A percentile compares a stretch with the other conserved stretches of the same genome.
Conservation (phyloP, 2,888 invertebrate genomes). For the Cryptus viduatorius region DNA sequence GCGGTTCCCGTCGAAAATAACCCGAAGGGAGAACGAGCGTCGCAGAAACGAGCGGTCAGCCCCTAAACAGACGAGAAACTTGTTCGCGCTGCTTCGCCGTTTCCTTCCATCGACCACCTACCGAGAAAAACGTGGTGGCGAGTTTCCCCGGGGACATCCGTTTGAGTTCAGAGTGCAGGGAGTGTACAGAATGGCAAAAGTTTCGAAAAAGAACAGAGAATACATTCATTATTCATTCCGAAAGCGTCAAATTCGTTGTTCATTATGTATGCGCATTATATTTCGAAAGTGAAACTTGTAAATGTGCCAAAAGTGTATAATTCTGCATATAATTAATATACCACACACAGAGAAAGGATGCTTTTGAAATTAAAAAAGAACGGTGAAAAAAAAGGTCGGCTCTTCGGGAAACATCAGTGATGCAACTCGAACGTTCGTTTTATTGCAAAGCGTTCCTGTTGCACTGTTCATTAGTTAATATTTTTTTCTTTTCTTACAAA, state of each 20-base stretch:
- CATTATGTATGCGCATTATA: conserved; percentile 32
- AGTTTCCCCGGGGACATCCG: conserved; percentile 62
- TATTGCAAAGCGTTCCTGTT: neutral
- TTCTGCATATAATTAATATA: conserved; percentile 23
- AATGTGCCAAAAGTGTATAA: conserved; percentile 52
- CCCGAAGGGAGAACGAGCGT: conserved; percentile 42
- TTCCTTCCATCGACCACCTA: conserved; percentile 73
- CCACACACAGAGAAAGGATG: neutral
- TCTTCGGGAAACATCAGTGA: neutral
- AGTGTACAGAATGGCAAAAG: conserved; percentile 10
- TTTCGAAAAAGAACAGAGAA: conserved; percentile 35
- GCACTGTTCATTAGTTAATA: neutral
- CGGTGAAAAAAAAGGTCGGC: neutral
- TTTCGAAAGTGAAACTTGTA: conserved; percentile 25
- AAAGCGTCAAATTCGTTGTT: conserved; percentile 56
- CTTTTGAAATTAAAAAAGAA: neutral
- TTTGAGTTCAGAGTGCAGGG: conserved; percentile 26
- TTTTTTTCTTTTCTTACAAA: neutral
- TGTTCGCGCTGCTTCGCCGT: conserved; percentile 57
- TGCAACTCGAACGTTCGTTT: neutral
- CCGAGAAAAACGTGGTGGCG: conserved; percentile 69
- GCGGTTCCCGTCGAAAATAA: conserved; percentile 26
- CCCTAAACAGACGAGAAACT: conserved; percentile 31
- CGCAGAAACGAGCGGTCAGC: conserved; percentile 48
- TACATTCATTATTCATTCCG: conserved; percentile 53